Evolutionary conservation across 2,113 vertebrate genomes (phyloP).

Genomic region (Nematolebias whitei): DNA sequence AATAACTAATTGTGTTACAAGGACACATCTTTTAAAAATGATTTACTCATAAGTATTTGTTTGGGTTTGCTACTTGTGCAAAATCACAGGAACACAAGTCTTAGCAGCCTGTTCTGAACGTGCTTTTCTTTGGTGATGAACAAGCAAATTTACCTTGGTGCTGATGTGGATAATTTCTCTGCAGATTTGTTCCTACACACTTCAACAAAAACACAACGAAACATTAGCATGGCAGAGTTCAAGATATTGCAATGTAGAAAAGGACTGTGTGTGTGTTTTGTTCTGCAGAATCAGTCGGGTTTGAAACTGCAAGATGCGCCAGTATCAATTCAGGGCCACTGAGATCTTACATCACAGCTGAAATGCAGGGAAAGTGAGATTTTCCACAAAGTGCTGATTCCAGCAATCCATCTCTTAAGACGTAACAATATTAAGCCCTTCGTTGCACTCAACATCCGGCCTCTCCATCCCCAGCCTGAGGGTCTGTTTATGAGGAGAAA

Average conservation of each 20-base stretch:
- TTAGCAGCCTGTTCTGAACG: conserved; percentile 6
- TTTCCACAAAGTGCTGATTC: conserved; percentile 27
- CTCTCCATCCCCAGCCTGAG: neutral
- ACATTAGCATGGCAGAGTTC: conserved; percentile 38
- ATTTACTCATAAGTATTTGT: conserved; percentile 7
- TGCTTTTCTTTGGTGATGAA: conserved; percentile 34
- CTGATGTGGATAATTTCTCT: conserved; percentile 37
- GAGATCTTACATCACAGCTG: neutral
- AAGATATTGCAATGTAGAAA: conserved; percentile 21
- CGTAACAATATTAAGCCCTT: conserved; percentile 29
- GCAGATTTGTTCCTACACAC: conserved; percentile 49
- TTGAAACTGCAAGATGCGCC: conserved; percentile 34
- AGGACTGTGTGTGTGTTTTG: conserved; percentile 19
- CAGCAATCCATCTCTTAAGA: conserved; percentile 29
- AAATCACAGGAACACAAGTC: neutral
- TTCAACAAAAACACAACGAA: conserved; percentile 53
- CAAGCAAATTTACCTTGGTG: conserved; percentile 21
- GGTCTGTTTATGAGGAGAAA: conserved; percentile 23
- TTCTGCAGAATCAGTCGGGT: conserved; percentile 37
- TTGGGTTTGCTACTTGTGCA: neutral
- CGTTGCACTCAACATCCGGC: conserved; percentile 6
- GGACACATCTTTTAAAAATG: conserved; percentile 4
- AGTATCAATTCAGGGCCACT: conserved; percentile 13
- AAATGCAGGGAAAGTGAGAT: conserved; percentile 10
- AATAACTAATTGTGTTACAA: neutral